These are phyloP conservation scores for Avahi laniger DNA, from an alignment of 2,797 vertebrate species.

Conservation along the genomic window DNA sequence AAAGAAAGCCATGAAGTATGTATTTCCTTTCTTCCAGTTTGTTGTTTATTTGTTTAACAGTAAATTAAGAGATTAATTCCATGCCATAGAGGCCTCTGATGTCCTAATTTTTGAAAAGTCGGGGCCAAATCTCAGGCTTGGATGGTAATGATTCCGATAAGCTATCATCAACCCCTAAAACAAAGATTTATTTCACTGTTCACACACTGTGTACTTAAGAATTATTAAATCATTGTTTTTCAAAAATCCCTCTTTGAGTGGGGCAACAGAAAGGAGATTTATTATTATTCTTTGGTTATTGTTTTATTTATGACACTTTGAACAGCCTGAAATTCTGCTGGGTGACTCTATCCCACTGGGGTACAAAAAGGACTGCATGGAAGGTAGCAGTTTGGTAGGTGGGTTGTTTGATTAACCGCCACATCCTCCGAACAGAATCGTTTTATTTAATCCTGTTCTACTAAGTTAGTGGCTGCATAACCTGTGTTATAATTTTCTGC, in stretches of 20 bases:
- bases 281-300: background rate
- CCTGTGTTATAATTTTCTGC: background rate
- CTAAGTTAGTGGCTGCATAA: background rate
- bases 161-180: background rate
- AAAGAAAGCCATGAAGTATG: background rate
- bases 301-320: background rate
- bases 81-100: background rate
- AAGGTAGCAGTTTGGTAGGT: background rate
- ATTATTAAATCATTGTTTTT: background rate
- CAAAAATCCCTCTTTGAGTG: background rate
- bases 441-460: conserved; percentile 47
- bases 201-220: background rate
- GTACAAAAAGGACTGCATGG: background rate
- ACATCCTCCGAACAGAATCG: background rate
- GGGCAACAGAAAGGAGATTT: background rate
- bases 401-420: conserved; percentile 7
- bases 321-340: background rate
- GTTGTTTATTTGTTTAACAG: background rate
- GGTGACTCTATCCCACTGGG: background rate
- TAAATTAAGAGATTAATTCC: background rate
- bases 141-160: background rate
- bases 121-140: background rate
- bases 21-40: background rate
- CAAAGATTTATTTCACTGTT: background rate
- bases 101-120: background rate